Evolutionary conservation across 2,113 vertebrate species (phyloP).

Genomic region (Trematomus loennbergii): DNA sequence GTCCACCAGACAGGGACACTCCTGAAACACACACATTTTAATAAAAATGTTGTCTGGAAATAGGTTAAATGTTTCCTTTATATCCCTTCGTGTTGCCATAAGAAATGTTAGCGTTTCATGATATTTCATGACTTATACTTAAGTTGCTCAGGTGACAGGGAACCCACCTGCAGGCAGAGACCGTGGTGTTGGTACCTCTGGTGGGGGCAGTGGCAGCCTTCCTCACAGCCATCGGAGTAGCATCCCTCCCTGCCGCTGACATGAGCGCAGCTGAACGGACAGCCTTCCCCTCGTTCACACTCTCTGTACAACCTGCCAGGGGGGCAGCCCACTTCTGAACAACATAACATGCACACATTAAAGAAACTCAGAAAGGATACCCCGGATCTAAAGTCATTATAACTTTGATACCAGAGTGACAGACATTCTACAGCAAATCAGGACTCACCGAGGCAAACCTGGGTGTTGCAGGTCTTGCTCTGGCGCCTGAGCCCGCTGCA

Average conservation of each 20-base stretch:
- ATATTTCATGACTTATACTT: background rate
- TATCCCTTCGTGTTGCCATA: background rate
- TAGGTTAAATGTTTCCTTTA: background rate
- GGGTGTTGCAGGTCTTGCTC: constrained; percentile 86
- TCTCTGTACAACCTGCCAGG: constrained; percentile 88
- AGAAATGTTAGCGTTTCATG: background rate
- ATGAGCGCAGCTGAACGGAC: constrained; percentile 92
- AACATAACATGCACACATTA: background rate
- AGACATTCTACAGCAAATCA: background rate
- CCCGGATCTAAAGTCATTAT: background rate
- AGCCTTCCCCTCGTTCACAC: constrained; percentile 86
- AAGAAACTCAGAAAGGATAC: background rate
- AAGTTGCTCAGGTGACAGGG: background rate
- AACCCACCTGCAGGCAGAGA: constrained; percentile 85
- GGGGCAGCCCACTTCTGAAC: constrained; percentile 89
- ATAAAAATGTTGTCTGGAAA: background rate
- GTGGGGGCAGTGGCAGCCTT: constrained; percentile 91
- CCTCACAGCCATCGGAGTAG: constrained; percentile 86
- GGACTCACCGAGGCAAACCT: constrained; percentile 86
- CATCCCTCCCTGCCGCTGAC: constrained; percentile 85
- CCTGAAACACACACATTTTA: constrained; percentile 73
- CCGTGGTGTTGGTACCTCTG: constrained; percentile 84
- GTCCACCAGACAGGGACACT: constrained; percentile 88
- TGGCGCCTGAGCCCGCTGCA: constrained; percentile 74
- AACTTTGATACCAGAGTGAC: background rate